phyloP scores from a whole-genome alignment of 1,140 invertebrate species.

The Lordiphosa stackelbergi region DNA sequence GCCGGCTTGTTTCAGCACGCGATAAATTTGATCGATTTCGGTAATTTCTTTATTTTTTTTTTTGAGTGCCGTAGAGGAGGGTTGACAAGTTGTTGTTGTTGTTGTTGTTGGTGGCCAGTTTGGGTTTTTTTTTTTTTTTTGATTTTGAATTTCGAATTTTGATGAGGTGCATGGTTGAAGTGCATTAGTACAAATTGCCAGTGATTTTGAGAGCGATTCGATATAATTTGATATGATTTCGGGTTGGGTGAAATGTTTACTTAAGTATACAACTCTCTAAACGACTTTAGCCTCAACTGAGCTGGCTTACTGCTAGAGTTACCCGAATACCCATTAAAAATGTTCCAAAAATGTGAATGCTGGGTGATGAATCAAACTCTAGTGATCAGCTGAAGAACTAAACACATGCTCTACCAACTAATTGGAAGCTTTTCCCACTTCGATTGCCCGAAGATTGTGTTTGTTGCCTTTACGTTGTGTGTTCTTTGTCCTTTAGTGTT shows the following conservation, averaged over 20 bases:
- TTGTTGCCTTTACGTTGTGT: not conserved
- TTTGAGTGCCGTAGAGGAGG: constrained; percentile 42
- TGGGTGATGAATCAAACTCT: no score
- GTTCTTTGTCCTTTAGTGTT: constrained; percentile 26
- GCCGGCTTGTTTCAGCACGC: constrained; percentile 94
- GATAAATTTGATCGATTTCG: constrained; percentile 93
- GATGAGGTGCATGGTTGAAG: constrained; percentile 61
- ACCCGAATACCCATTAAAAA: no score
- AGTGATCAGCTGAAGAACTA: no score
- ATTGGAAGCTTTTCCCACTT: no score
- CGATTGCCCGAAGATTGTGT: no score
- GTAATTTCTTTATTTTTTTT: constrained; percentile 59
- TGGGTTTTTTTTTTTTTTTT: constrained; percentile 12
- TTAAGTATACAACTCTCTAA: no score
- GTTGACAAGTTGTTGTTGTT: constrained; percentile 48
- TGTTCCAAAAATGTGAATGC: no score
- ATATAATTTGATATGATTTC: constrained; percentile 34
- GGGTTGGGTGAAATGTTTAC: not conserved
- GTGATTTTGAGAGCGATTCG: constrained; percentile 25
- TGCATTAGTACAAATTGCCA: constrained; percentile 69
- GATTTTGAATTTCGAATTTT: constrained; percentile 35
- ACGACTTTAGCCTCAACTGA: no score
- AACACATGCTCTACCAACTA: no score
- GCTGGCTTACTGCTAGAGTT: no score
- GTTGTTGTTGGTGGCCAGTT: constrained; percentile 22